Evolutionary conservation across 2,113 vertebrate genomes (phyloP).

Genomic region (Notechis scutatus): DNA sequence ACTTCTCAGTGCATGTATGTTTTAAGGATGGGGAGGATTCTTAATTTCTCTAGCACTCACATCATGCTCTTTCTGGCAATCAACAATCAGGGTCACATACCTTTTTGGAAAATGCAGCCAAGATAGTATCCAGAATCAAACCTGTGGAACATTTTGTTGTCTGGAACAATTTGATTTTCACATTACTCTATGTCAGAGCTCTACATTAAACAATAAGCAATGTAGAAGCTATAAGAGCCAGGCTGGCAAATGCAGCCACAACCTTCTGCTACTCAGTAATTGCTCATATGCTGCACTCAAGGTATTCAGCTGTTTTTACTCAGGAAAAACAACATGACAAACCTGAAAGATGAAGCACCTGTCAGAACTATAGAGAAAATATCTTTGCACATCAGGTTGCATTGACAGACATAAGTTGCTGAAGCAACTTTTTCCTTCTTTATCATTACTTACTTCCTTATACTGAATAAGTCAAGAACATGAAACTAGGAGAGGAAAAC

Average conservation of each 20-base stretch:
- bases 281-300: not conserved
- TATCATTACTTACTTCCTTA: fast-evolving
- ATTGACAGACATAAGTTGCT: not conserved
- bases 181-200: not conserved
- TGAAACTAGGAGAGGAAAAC: not conserved
- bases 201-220: not conserved
- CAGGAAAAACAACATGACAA: not conserved
- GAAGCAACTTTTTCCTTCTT: not conserved
- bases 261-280: not conserved
- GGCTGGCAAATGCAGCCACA: not conserved
- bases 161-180: not conserved
- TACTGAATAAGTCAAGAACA: not conserved
- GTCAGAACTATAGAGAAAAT: not conserved
- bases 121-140: not conserved
- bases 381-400: not conserved
- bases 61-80: not conserved
- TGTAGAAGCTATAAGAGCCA: not conserved
- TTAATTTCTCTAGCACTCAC: not conserved
- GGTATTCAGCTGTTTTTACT: not conserved
- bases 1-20: not conserved
- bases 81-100: not conserved
- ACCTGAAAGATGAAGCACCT: constrained; percentile 4
- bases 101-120: not conserved
- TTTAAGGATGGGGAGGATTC: not conserved
- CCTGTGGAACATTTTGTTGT: not conserved